A percentile compares a stretch with the other conserved stretches of the same genome.
Evolutionary conservation across 2,888 invertebrate species (phyloP).

Genomic region (Campoletis raptor): DNA sequence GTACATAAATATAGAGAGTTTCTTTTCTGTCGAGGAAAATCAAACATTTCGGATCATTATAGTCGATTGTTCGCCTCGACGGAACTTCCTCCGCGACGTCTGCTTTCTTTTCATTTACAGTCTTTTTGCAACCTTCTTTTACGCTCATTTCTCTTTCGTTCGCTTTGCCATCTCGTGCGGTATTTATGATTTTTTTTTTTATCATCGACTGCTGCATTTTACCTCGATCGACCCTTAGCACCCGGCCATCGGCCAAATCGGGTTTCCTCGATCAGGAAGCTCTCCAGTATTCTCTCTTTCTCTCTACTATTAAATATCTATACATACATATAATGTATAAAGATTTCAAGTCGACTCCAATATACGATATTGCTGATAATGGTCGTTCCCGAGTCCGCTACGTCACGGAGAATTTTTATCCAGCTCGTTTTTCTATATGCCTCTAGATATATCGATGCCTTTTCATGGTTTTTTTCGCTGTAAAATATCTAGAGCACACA

Average conservation of each 20-base stretch:
- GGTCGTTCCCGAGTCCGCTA: constrained; percentile 34
- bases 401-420: constrained; percentile 54
- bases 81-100: constrained; percentile 14
- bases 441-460: neutral
- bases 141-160: constrained; percentile 26
- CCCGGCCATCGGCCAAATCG: constrained; percentile 60
- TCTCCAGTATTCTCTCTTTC: constrained; percentile 30
- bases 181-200: constrained; percentile 54
- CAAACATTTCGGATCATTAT: constrained; percentile 67
- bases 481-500: neutral
- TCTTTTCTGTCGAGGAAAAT: constrained; percentile 18
- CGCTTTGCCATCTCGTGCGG: constrained; percentile 16
- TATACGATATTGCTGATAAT: constrained; percentile 62
- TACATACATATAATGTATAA: neutral
- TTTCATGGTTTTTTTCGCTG: neutral
- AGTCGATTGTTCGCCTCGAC: constrained; percentile 61
- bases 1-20: constrained; percentile 10
- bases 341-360: constrained; percentile 55
- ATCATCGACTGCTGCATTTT: constrained; percentile 32
- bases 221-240: constrained; percentile 58
- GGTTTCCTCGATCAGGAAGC: constrained; percentile 50
- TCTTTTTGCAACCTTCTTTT: constrained; percentile 6
- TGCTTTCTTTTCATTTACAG: constrained; percentile 38
- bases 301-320: constrained; percentile 10
- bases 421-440: constrained; percentile 27